Evolutionary conservation across 1,140 invertebrate species (phyloP), one percentile per base, ranked within the genome.

Genomic region (Drosophila equinoxialis): DNA sequence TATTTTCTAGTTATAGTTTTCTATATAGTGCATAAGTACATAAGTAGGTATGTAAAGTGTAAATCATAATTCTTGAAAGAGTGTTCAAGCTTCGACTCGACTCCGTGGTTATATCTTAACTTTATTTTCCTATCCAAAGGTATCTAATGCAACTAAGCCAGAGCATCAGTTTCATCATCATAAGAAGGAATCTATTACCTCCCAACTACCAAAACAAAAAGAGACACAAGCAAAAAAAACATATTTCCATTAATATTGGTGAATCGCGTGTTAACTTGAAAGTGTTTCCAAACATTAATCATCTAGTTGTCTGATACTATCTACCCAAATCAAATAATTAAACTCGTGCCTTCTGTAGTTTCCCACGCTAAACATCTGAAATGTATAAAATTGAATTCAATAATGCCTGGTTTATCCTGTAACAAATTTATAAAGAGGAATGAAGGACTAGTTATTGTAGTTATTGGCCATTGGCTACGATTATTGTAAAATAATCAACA

Each of bases 301-400:
- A 58, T 58, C 26, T 37, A 33, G 45, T 58, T 30, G 57, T 58
- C 26, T 33, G 57, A 58, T 58, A 58, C 57, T 37, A 39, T 39
- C 37, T 39, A 58, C 33, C 57, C 33, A 58, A 58, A 58, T 58
- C 57, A 58, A 58, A 58, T 58, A 58, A 37, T 58, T 58, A 33
- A 58, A 58, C 57, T 58, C 26, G 14, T 58, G 26, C 57, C 57
- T 58, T 58, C 57, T 58, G 57, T 58, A 33, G 57, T 58, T 58
- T 58, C 57, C 26, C 57, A 58, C 33, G 57, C 26, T 4, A 14
- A 37, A 58, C 26, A 37, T 33, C 57, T 30, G 14, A n/a, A 13
- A 26, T 10, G 2, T 58, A 58, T 13, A n/a, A 30, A 35, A 17
- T 11, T 57, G 14, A 26, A 7, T 23, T 30, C 4, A 58, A 58